Conservation (phyloP, 2,888 invertebrate species). For the Chalcosyrphus nemorum region DNA sequence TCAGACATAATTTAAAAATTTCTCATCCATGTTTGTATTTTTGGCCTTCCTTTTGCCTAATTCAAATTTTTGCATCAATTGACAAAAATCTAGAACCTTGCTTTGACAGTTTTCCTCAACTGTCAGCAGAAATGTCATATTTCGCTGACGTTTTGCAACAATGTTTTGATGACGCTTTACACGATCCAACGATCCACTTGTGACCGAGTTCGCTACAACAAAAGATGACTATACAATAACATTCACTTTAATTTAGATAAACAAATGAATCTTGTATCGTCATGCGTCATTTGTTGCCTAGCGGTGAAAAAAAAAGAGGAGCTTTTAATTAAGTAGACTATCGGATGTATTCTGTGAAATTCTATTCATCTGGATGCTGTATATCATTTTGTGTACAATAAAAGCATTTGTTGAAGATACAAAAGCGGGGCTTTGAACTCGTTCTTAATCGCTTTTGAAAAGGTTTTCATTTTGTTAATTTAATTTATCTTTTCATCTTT, state of each 20-base stretch:
- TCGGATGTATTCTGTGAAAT: constrained; percentile 26
- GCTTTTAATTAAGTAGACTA: constrained; percentile 13
- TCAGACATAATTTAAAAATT: constrained; percentile 9
- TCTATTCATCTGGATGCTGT: not conserved
- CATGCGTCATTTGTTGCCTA: constrained; percentile 23
- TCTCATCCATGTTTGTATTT: not conserved
- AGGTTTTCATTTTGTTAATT: not conserved
- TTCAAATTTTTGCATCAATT: too few species aligned
- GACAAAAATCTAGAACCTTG: not conserved
- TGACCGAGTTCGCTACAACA: not conserved
- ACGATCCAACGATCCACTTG: not conserved
- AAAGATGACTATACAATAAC: constrained; percentile 10
- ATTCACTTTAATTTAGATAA: constrained; percentile 22
- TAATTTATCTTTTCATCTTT: not conserved
- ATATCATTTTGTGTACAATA: not conserved
- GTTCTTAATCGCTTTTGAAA: not conserved
- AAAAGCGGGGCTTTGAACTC: constrained; percentile 20
- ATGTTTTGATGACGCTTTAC: not conserved
- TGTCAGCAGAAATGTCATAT: not conserved
- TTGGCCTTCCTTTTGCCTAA: too few species aligned
- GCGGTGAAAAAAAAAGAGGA: constrained; percentile 3
- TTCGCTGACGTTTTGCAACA: not conserved
- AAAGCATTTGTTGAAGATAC: not conserved
- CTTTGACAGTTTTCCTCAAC: not conserved
- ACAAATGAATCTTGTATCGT: constrained; percentile 19